These are phyloP conservation scores for Agapornis roseicollis DNA, from an alignment of 2,113 vertebrate genomes.

Conservation along the genomic window DNA sequence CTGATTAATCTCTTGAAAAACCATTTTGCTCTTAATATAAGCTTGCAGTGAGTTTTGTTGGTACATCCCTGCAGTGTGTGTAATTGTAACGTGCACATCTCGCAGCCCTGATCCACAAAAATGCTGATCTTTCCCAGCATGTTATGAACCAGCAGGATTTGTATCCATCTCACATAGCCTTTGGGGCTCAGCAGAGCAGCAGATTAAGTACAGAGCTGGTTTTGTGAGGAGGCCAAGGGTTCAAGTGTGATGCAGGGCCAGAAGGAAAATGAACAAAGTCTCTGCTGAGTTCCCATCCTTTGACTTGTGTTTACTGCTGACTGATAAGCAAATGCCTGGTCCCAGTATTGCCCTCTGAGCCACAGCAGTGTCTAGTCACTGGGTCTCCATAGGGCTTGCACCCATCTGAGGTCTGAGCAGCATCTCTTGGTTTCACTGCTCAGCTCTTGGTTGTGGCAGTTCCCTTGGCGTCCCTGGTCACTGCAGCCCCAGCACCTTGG, in stretches of 20 bases:
- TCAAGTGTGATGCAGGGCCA: constrained; percentile 10
- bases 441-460: neutral
- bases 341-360: neutral
- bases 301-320: neutral
- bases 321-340: neutral
- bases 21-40: neutral
- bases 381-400: neutral
- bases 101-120: neutral
- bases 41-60: neutral
- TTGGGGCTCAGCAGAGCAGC: neutral
- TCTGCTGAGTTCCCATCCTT: neutral
- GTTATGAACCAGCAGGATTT: neutral
- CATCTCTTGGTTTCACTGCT: neutral
- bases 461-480: neutral
- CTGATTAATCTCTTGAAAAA: neutral
- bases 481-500: neutral
- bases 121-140: neutral
- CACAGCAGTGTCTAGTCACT: neutral
- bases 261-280: neutral
- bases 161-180: neutral
- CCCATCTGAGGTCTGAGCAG: neutral
- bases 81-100: neutral
- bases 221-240: neutral
- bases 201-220: neutral
- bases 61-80: rapidly evolving